A percentile compares a stretch with the other conserved stretches of the same genome.
Evolutionary conservation across 2,113 vertebrate species (phyloP).

Genomic region (Corythornis vintsioides): DNA sequence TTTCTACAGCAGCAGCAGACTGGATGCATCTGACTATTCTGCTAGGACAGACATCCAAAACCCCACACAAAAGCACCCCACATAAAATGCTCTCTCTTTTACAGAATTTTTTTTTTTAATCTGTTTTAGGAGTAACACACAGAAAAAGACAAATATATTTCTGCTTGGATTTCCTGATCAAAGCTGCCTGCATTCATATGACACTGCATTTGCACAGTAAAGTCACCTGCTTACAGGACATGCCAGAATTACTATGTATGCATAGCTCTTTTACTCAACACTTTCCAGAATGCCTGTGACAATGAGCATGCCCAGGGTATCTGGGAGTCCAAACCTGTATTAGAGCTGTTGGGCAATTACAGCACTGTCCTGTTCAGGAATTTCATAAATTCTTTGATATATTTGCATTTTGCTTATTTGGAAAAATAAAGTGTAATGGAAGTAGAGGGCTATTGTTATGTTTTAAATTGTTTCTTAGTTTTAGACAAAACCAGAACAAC

Average conservation of each 20-base stretch:
- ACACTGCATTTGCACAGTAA: not conserved
- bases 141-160: not conserved
- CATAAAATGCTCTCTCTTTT: not conserved
- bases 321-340: not conserved
- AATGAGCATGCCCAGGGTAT: not conserved
- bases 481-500: not conserved
- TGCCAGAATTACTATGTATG: not conserved
- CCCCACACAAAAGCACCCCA: not conserved
- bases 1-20: not conserved
- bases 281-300: slow-evolving; percentile 17
- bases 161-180: not conserved
- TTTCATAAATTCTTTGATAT: not conserved
- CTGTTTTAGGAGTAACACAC: not conserved
- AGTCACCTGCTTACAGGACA: not conserved
- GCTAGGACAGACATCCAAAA: not conserved
- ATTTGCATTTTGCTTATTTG: not conserved
- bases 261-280: not conserved
- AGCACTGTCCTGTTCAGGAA: not conserved
- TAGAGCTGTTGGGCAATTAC: not conserved
- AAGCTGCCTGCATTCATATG: not conserved
- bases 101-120: not conserved
- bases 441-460: not conserved
- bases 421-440: not conserved
- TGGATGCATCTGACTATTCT: not conserved
- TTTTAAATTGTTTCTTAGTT: not conserved